These are phyloP conservation scores for Drosophila novamexicana DNA, from an alignment of 1,140 invertebrate genomes.

Conservation along the genomic window DNA sequence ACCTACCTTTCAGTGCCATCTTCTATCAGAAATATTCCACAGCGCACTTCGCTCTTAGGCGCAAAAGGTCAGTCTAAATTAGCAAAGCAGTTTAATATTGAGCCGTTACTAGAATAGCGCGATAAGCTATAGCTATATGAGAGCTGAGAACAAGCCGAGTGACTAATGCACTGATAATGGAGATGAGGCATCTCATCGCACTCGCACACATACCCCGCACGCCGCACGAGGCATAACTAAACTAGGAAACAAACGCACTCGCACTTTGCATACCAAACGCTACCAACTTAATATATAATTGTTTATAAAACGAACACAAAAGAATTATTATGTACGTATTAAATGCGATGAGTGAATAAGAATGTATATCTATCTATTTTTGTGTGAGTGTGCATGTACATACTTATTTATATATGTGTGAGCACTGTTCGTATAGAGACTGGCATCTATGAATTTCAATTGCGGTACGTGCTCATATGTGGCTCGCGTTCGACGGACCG, in stretches of 20 bases:
- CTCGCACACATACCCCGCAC: not conserved
- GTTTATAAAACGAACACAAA: conserved; percentile 71
- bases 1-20: too few species aligned
- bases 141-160: not conserved
- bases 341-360: conserved; percentile 40
- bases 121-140: not conserved
- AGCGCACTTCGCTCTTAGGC: too few species aligned
- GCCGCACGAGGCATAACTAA: not conserved
- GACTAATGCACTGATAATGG: conserved; percentile 19
- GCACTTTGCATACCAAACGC: conserved; percentile 70
- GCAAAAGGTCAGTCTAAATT: not conserved
- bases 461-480: conserved; percentile 73
- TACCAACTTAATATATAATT: conserved; percentile 73
- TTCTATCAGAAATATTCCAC: too few species aligned
- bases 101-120: conserved; percentile 6
- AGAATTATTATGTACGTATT: conserved; percentile 57
- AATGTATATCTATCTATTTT: conserved; percentile 14
- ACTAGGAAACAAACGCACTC: conserved; percentile 46
- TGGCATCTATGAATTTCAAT: conserved; percentile 79
- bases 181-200: conserved; percentile 12
- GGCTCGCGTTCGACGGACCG: conserved; percentile 59
- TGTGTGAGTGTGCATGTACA: conserved; percentile 7
- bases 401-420: conserved; percentile 17
- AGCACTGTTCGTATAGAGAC: conserved; percentile 32
- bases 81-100: conserved; percentile 7